Base-by-base conservation (phyloP, 2,797 vertebrate species). In the Anabacerthia variegaticeps region DNA sequence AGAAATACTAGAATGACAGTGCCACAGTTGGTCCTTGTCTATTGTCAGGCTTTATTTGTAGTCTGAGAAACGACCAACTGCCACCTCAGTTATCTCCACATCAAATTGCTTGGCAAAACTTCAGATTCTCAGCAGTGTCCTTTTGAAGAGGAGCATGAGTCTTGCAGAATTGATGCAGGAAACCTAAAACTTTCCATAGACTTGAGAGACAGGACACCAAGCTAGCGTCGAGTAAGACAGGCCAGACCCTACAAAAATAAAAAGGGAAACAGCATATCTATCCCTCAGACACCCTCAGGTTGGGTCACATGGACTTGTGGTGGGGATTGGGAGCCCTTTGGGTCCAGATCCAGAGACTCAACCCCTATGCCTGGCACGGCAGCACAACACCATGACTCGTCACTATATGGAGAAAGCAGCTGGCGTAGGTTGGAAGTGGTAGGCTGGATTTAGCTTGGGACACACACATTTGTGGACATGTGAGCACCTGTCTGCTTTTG, bases 381-480 rank as follows among this genome's bases (percentile, higher is more conserved):
- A 58, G 17, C 36, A 61, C 28, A 37, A 2, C 7, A 30, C 9
- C 2, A 0, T 39, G 48, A 36, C 17, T 77, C 66, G 39, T 51
- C 5, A 10, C 22, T 32, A 0, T 0, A 0, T 26, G 39, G 32
- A 32, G 32, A 41, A n/a, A 37, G 20, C 39, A 58, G 34, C 22
- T 82, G 8, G 27, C 13, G 9, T 32, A 26, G 7, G 32, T 9
- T 49, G n/a, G 32, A 8, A 75, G 19, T 26, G 24, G 10, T 19
- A 30, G 36, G 26, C 36, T 69, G 54, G 16, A 36, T 65, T 80
- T 61, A 80, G 22, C 62, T 68, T 15, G n/a, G 52, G 27, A 56
- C 15, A 51, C 0, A 4, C 20, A 27, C 0, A 0, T 46, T 7
- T n/a, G 12, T 14, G 14, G 28, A 62, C 36, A 3, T 36, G 4